phyloP scores from a whole-genome alignment of 2,113 vertebrate species.

The Mola mola region DNA sequence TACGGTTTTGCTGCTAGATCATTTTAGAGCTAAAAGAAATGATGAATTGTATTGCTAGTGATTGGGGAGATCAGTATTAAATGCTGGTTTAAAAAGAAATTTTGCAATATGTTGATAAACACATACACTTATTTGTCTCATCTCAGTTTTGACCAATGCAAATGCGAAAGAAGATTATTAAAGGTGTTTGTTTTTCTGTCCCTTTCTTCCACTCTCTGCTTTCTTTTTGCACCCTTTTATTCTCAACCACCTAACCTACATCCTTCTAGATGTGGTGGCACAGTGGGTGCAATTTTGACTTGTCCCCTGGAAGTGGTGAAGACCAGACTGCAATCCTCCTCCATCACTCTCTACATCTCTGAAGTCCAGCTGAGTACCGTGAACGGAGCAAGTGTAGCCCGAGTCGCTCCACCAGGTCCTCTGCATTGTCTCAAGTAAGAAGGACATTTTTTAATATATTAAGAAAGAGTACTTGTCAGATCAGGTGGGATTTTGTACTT shows the following conservation, averaged over 20 bases:
- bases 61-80: not conserved
- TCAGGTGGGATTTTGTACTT: too few species aligned
- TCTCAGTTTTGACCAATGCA: not conserved
- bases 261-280: constrained; percentile 91
- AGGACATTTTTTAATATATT: too few species aligned
- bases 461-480: too few species aligned
- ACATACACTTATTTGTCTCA: not conserved
- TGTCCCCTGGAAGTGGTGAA: constrained; percentile 99
- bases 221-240: not conserved
- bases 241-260: not conserved
- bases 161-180: not conserved
- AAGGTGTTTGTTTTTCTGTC: not conserved
- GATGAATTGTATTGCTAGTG: constrained; percentile 26
- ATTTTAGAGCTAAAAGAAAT: constrained; percentile 14
- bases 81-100: not conserved
- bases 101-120: too few species aligned
- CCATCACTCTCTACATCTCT: constrained; percentile 93
- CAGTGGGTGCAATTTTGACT: constrained; percentile 97
- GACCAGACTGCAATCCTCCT: constrained; percentile 95
- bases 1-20: constrained; percentile 2
- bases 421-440: constrained; percentile 96
- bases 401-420: constrained; percentile 93
- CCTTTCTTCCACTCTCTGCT: not conserved
- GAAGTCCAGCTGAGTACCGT: constrained; percentile 94
- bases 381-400: constrained; percentile 88